Base-by-base conservation (phyloP, 2,888 invertebrate genomes). In the Drosophila nr. medialis region DNA sequence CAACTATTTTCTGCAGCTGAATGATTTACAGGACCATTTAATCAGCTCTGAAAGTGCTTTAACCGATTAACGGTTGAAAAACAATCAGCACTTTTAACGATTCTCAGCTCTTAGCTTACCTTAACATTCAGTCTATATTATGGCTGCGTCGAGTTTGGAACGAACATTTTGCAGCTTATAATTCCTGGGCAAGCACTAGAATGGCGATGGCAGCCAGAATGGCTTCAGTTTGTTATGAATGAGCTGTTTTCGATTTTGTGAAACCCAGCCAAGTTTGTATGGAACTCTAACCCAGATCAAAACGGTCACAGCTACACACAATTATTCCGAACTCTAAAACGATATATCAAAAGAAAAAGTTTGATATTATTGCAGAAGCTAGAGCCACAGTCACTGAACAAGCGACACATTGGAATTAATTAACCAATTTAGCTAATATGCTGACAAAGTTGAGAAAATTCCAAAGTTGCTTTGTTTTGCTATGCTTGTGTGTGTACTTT, bases 401-500 rank as follows among this genome's bases (percentile, higher is more conserved):
- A 38, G 54, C 64, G 64, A 53, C 81, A 59, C 72, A 75, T 72
- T 73, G 70, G 75, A 84, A 86, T 84, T 86, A 84, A 84, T 84
- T 80, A 83, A 72, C 66, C 81, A 84, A 81, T 86, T 86, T 66
- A 70, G 72, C 79, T 73, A 72, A 79, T 76, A 73, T 73, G 77
- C 74, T 64, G 48, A 62, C 51, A 67, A 80, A 79, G 76, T 86
- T 75, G 58, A 34, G 58, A 65, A 79, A 69, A 66, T 30, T 50
- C 45, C 32, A 76, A 72, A 75, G 68, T 64, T 77, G 34, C 54
- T 45, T 29, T 54, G 54, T 48, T 18, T 15, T 36, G 38, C 56
- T 15, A 40, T 38, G 60, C 18, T 2, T 40, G 45, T 45, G 45
- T 45, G 15, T 15, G 45, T 24, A 15, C 24, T 2, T 21, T 49